These are phyloP conservation scores for Eumaeus atala DNA, from an alignment of 1,140 invertebrate species.

Conservation along the genomic window DNA sequence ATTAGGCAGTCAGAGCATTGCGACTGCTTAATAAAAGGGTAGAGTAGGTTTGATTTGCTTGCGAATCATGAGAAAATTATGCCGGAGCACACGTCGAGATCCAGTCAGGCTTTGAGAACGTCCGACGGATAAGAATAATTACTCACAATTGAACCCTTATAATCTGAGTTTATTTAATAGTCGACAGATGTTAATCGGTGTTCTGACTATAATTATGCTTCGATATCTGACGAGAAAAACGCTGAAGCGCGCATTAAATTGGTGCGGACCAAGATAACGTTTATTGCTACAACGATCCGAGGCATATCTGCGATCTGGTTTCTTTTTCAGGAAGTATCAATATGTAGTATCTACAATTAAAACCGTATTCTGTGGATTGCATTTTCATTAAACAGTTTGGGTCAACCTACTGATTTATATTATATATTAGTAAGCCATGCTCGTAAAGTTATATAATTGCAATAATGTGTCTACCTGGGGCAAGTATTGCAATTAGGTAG, in stretches of 20 bases:
- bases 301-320: constrained; percentile 3
- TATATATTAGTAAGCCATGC: too few relatives aligned
- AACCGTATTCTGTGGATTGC: not conserved
- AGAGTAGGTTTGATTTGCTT: constrained; percentile 61
- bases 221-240: constrained; percentile 67
- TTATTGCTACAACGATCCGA: constrained; percentile 23
- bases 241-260: constrained; percentile 28
- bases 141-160: constrained; percentile 71
- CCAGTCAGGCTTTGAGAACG: constrained; percentile 56
- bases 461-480: too few relatives aligned
- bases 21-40: constrained; percentile 67
- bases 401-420: too few relatives aligned
- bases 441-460: too few relatives aligned
- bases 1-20: constrained; percentile 61
- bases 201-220: constrained; percentile 64
- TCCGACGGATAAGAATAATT: constrained; percentile 74
- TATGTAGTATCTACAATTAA: constrained; percentile 2
- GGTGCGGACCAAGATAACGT: constrained; percentile 26
- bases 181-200: constrained; percentile 71
- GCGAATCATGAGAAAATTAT: constrained; percentile 72
- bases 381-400: too few relatives aligned
- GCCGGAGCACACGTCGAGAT: constrained; percentile 40
- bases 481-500: too few relatives aligned
- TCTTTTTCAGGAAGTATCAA: constrained; percentile 10
- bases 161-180: constrained; percentile 69